Percentiles rank a stretch among this genome's conserved stretches.
Conservation (phyloP, 2,888 invertebrate genomes). For the Chironomus riparius region DNA sequence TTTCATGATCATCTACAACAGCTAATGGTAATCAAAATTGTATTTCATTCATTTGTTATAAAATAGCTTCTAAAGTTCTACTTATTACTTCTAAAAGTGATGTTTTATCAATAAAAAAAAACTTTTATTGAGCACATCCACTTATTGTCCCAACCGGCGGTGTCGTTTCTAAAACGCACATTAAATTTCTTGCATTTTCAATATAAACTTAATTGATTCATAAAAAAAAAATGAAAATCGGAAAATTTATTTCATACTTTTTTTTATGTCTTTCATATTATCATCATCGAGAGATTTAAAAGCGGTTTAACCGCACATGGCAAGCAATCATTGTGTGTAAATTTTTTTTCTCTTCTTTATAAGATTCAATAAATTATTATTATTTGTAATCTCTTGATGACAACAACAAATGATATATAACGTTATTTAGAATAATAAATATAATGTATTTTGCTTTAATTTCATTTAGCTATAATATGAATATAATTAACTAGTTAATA, state of each 20-base stretch:
- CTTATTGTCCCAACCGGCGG: not conserved
- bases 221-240: not conserved
- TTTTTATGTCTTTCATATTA: not conserved
- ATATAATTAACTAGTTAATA: not conserved
- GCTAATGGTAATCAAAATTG: conserved; percentile 8
- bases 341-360: too few relatives aligned
- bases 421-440: too few relatives aligned
- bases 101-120: not conserved
- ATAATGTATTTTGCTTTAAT: not conserved
- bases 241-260: not conserved
- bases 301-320: not conserved
- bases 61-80: not conserved
- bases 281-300: not conserved
- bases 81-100: not conserved
- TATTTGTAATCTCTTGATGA: not conserved
- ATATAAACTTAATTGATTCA: not conserved
- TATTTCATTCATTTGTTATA: not conserved
- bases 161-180: not conserved
- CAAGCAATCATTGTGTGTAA: not conserved
- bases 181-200: not conserved
- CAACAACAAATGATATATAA: too few relatives aligned
- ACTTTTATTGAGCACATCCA: not conserved
- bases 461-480: not conserved
- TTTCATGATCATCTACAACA: not conserved
- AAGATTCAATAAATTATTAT: too few relatives aligned